Conservation (phyloP, 2,888 invertebrate genomes). For the Hetaerina titia region DNA sequence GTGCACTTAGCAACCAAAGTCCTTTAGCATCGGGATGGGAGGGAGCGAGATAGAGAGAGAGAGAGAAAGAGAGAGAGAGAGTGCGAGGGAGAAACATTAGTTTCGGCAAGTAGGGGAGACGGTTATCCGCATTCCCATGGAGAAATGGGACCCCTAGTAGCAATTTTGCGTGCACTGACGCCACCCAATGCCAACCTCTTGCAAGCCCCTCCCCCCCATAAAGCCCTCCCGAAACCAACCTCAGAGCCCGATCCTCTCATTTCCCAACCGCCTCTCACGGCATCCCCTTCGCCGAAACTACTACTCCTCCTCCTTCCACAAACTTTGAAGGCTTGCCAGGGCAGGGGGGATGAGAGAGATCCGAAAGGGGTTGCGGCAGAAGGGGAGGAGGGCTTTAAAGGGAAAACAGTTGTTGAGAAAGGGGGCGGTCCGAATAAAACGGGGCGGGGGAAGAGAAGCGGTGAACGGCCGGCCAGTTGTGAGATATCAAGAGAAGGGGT, state of each 20-base stretch:
- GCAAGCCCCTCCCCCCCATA: neutral
- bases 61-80: neutral
- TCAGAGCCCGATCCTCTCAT: neutral
- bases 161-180: neutral
- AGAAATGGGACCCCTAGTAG: conserved; percentile 28
- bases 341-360: neutral
- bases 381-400: neutral
- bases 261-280: neutral
- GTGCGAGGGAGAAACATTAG: conserved; percentile 32
- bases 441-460: neutral
- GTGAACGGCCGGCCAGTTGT: neutral
- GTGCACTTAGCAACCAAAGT: neutral
- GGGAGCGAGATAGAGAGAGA: neutral
- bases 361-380: neutral
- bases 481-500: neutral
- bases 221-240: neutral
- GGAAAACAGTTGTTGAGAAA: neutral
- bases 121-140: conserved; percentile 20
- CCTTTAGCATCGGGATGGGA: neutral
- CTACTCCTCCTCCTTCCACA: neutral
- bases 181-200: neutral
- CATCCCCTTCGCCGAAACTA: neutral
- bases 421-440: neutral
- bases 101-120: neutral
- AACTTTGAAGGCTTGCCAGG: neutral